phyloP scores from a whole-genome alignment of 2,888 invertebrate species.

The Eupithecia pulchellata region DNA sequence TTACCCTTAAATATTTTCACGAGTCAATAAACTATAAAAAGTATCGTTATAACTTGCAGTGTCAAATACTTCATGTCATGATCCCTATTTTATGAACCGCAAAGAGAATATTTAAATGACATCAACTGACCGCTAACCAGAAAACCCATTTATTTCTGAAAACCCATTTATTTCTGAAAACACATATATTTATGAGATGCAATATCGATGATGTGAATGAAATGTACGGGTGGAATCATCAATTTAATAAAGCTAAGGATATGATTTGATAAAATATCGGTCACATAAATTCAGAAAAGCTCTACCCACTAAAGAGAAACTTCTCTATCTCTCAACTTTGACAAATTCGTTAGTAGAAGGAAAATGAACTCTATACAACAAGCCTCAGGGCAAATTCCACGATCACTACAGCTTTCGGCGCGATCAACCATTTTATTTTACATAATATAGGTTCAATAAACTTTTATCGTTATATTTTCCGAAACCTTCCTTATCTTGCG shows the following conservation, averaged over 20 bases:
- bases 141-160: slow-evolving; percentile 32
- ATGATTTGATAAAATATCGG: neutral
- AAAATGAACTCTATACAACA: slow-evolving; percentile 58
- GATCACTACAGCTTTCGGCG: slow-evolving; percentile 51
- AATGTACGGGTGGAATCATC: neutral
- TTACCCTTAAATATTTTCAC: neutral
- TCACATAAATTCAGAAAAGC: neutral
- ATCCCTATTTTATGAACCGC: slow-evolving; percentile 9
- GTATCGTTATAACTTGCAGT: neutral
- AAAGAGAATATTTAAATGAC: slow-evolving; percentile 36
- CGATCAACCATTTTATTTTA: slow-evolving; percentile 63
- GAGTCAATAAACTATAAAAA: neutral
- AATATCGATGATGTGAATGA: slow-evolving; percentile 24
- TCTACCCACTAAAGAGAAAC: neutral
- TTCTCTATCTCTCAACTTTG: neutral
- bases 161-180: slow-evolving; percentile 33
- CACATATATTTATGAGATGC: slow-evolving; percentile 31
- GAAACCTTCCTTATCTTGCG: slow-evolving; percentile 53
- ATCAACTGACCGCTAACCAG: slow-evolving; percentile 31
- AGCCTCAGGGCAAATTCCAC: slow-evolving; percentile 48
- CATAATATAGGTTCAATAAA: slow-evolving; percentile 61
- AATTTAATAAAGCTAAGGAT: neutral
- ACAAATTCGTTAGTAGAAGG: slow-evolving; percentile 47
- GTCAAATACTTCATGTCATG: slow-evolving; percentile 3
- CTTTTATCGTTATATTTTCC: slow-evolving; percentile 58